Conservation (phyloP, 2,113 vertebrate genomes). For the Peromyscus polionotus region DNA sequence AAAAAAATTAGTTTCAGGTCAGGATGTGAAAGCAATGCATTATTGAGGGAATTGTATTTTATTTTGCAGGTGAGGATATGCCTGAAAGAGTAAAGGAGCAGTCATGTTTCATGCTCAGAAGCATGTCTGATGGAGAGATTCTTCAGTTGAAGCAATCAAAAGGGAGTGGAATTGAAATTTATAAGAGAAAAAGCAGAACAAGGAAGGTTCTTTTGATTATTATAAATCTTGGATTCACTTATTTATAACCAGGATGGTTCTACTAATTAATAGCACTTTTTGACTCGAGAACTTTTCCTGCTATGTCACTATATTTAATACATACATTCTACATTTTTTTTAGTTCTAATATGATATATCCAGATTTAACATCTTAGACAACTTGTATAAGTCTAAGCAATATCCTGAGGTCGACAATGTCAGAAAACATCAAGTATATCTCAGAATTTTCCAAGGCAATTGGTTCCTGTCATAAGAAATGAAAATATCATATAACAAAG, state of each 20-base stretch:
- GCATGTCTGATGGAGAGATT: neutral
- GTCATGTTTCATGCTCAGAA: neutral
- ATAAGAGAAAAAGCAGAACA: neutral
- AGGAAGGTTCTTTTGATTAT: neutral
- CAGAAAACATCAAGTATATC: neutral
- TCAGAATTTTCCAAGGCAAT: neutral
- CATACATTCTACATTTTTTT: neutral
- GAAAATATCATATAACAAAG: neutral
- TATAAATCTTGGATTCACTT: neutral
- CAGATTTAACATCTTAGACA: neutral
- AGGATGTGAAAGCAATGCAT: constrained; percentile 4
- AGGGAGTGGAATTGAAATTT: neutral
- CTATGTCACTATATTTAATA: neutral
- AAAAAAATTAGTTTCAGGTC: constrained; percentile 8
- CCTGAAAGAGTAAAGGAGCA: neutral
- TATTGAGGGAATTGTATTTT: neutral
- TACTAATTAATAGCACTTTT: neutral
- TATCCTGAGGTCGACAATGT: neutral
- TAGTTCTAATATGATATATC: neutral
- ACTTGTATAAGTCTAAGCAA: neutral
- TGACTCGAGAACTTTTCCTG: neutral
- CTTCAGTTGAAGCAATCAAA: constrained; percentile 10
- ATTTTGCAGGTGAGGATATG: constrained; percentile 18
- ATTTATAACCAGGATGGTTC: neutral
- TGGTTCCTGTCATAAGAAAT: neutral